Evolutionary conservation across 2,888 invertebrate genomes (phyloP).

Genomic region (Danaus chrysippus): DNA sequence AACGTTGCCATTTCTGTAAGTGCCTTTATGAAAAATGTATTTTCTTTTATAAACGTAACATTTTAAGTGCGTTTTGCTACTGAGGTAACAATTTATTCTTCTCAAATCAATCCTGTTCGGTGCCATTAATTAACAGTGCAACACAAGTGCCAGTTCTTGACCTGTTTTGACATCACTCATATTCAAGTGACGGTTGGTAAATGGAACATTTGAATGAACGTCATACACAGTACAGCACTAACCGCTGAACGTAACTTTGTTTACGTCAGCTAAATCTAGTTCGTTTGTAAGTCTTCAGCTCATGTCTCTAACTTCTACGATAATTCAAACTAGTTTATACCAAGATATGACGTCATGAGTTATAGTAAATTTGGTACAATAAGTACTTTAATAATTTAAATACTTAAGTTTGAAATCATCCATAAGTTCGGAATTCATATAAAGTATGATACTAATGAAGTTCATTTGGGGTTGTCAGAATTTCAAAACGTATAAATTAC

Average conservation of each 20-base stretch:
- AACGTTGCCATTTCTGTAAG: no score
- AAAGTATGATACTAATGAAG: conserved; percentile 1
- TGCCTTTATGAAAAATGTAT: no score
- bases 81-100: neutral
- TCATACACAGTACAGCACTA: conserved; percentile 15
- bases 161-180: conserved; percentile 25
- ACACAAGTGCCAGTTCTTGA: conserved; percentile 22
- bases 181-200: conserved; percentile 19
- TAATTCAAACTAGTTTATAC: no score
- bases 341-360: no score
- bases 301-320: no score
- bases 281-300: conserved; percentile 1
- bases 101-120: neutral
- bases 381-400: no score
- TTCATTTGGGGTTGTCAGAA: conserved; percentile 21
- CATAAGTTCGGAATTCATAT: neutral
- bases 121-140: neutral
- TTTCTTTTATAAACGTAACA: no score
- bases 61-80: no score
- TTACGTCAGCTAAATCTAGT: conserved; percentile 2
- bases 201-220: conserved; percentile 22
- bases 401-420: no score
- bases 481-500: conserved; percentile 47
- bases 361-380: no score
- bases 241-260: conserved; percentile 8